Evolutionary conservation across 2,797 vertebrate genomes (phyloP).

Genomic region (Buceros bicornis): DNA sequence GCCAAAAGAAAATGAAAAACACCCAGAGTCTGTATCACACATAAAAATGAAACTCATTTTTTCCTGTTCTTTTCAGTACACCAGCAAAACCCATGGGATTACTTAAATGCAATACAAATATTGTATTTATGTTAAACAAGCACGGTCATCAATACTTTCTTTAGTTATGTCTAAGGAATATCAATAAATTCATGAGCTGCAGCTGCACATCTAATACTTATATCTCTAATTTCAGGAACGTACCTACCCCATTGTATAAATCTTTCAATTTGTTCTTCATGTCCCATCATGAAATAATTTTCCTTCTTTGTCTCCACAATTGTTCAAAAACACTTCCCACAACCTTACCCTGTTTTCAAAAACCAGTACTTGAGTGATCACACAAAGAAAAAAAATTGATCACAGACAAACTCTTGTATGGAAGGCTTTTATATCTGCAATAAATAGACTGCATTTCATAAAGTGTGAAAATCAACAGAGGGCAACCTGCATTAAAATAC

Average conservation of each 20-base stretch:
- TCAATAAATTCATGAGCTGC: background rate
- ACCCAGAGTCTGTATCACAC: background rate
- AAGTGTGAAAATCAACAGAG: background rate
- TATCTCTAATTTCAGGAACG: background rate
- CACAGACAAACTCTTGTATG: background rate
- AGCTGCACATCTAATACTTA: background rate
- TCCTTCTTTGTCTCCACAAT: background rate
- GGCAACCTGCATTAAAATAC: background rate
- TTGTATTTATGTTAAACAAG: background rate
- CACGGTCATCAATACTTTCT: background rate
- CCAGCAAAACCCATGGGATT: background rate
- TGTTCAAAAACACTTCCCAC: background rate
- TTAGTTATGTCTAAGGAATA: background rate
- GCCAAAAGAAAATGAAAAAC: background rate
- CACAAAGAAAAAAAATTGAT: background rate
- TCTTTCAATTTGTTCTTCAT: background rate
- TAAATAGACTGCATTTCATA: background rate
- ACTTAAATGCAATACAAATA: background rate
- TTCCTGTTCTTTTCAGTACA: background rate
- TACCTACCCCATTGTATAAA: background rate
- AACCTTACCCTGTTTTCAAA: background rate
- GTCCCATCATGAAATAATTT: background rate
- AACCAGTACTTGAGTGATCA: background rate
- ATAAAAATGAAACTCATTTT: background rate
- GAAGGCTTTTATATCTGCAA: background rate